Conservation (phyloP, 2,888 invertebrate genomes). For the Clepsis dumicolana region DNA sequence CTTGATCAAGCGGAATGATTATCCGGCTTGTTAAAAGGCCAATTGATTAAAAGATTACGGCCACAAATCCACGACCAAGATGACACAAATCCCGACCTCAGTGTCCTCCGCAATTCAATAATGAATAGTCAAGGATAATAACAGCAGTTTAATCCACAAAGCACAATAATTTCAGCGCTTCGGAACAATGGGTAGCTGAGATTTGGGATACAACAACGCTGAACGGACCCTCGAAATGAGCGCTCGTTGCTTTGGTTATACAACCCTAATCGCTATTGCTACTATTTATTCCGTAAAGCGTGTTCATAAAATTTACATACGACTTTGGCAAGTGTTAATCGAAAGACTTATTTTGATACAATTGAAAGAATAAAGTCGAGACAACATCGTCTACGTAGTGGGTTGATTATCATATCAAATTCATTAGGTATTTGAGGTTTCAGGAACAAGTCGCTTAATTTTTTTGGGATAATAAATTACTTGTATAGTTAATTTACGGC, state of each 20-base stretch:
- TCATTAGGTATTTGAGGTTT: too few relatives aligned
- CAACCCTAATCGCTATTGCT: slow-evolving; percentile 30
- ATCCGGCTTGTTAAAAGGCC: background rate
- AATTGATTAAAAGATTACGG: slow-evolving; percentile 17
- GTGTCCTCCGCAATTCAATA: slow-evolving; percentile 20
- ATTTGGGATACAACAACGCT: slow-evolving; percentile 38
- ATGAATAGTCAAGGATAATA: slow-evolving; percentile 39
- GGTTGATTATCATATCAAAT: too few relatives aligned
- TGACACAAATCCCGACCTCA: slow-evolving; percentile 21
- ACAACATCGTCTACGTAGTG: too few relatives aligned
- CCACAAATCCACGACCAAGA: slow-evolving; percentile 11
- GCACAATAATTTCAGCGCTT: slow-evolving; percentile 35
- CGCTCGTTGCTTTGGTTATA: slow-evolving; percentile 22
- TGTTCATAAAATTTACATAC: background rate
- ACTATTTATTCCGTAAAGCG: slow-evolving; percentile 9
- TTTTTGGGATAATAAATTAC: too few relatives aligned
- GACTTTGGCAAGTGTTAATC: background rate
- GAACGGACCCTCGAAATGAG: slow-evolving; percentile 38
- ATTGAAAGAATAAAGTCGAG: background rate
- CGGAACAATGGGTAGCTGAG: slow-evolving; percentile 36
- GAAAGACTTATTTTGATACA: slow-evolving; percentile 1
- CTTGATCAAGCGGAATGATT: too few relatives aligned
- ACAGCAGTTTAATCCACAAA: slow-evolving; percentile 41
- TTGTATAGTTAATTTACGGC: too few relatives aligned
- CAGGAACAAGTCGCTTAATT: too few relatives aligned